Evolutionary conservation across 2,113 vertebrate species (phyloP).

Genomic region (Pseudorhombus dupliciocellatus): DNA sequence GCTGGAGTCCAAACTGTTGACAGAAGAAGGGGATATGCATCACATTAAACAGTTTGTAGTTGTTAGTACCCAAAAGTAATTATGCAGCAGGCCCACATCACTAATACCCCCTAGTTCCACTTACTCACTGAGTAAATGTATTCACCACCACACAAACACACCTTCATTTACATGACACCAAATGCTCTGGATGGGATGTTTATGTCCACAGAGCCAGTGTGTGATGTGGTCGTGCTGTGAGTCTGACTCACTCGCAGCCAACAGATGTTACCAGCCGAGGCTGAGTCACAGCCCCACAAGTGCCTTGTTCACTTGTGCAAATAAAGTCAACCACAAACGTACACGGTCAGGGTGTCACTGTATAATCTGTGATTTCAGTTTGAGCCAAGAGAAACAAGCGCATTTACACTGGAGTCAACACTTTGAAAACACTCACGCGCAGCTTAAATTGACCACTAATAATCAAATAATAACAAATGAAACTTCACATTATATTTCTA

Average conservation of each 20-base stretch:
- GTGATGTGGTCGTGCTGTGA: slow-evolving; percentile 6
- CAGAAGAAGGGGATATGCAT: background rate
- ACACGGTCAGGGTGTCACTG: too few relatives aligned
- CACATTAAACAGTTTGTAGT: background rate
- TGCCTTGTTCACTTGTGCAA: too few relatives aligned
- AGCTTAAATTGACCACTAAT: too few relatives aligned
- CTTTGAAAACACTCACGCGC: too few relatives aligned
- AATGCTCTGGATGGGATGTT: slow-evolving; percentile 16
- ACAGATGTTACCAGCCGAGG: slow-evolving; percentile 1
- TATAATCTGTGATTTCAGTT: too few relatives aligned
- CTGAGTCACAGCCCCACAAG: slow-evolving; percentile 14
- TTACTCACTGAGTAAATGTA: slow-evolving; percentile 10
- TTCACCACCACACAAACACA: background rate
- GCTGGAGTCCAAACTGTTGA: background rate
- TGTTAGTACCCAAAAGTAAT: background rate
- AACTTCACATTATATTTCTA: too few relatives aligned
- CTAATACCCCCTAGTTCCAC: background rate
- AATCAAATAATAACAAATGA: too few relatives aligned
- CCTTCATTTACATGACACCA: slow-evolving; percentile 7
- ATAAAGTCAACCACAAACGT: too few relatives aligned
- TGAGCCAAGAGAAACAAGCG: too few relatives aligned
- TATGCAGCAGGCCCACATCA: background rate
- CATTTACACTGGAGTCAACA: too few relatives aligned
- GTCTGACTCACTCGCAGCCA: slow-evolving; percentile 42
- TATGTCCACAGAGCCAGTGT: background rate